Evolutionary conservation across 2,888 invertebrate species (phyloP), one percentile per base, ranked within the genome.

Genomic region (Ramazzottius varieornatus): DNA sequence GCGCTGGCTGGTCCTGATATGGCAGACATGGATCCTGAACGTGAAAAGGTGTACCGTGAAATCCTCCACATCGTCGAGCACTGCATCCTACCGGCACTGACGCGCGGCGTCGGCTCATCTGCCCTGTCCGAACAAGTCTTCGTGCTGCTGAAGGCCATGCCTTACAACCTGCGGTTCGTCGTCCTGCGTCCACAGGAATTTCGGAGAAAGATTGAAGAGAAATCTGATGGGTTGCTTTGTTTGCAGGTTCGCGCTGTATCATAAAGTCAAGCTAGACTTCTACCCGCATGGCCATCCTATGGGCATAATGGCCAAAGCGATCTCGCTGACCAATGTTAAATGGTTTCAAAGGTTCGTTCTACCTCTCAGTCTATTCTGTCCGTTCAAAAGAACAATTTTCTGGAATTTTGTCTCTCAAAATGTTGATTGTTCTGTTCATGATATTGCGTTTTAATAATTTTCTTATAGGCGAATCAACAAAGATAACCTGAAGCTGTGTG

Each of bases 401-500:
- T 40, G 40, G 29, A 54, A 54, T 54, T 75, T 46, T 34, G n/a
- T 32, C 64, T 33, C 40, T 67, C 70, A n/a, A n/a, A n/a, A n/a
- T n/a, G n/a, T n/a, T n/a, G n/a, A n/a, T n/a, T n/a, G n/a, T n/a
- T n/a, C n/a, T n/a, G n/a, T n/a, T n/a, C n/a, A n/a, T n/a, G n/a
- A n/a, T n/a, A n/a, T n/a, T n/a, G n/a, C n/a, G n/a, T n/a, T n/a
- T n/a, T n/a, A n/a, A n/a, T n/a, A n/a, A n/a, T n/a, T n/a, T n/a
- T n/a, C n/a, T n/a, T 71, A 46, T 68, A 79, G 78, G 69, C 75
- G 81, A n/a, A 71, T 81, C 46, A 92, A 92, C 71, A 99, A 98
- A 75, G 98, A 99, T 75, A 98, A 93, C 72, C 90, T 94, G 2
- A 98, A 96, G 76, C 90, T 88, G 1, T 87, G 92, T 68, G 98